A percentile compares a stretch with the other conserved stretches of the same genome.
phyloP scores from a whole-genome alignment of 2,888 invertebrate species.

The Seladonia tumulorum region DNA sequence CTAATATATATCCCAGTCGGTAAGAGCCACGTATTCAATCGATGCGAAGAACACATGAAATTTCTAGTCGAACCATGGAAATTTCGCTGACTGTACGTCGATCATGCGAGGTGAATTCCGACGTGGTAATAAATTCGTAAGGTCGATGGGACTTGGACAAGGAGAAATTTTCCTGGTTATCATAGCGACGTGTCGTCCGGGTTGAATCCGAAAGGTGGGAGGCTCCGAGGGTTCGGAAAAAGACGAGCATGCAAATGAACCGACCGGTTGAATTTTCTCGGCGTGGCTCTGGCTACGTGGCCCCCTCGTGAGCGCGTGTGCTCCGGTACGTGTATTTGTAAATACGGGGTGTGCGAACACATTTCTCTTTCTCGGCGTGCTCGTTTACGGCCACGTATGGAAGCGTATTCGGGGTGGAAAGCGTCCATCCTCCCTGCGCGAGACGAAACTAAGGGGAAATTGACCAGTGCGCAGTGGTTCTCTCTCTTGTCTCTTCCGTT shows the following conservation, averaged over 20 bases:
- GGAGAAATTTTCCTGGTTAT: conserved; percentile 54
- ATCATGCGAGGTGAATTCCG: neutral
- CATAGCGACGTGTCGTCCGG: conserved; percentile 55
- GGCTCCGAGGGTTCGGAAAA: conserved; percentile 69
- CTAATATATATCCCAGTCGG: no score
- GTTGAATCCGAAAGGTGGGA: conserved; percentile 65
- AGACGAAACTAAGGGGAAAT: conserved; percentile 81
- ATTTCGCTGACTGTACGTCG: neutral
- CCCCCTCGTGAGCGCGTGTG: conserved; percentile 40
- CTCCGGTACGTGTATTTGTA: conserved; percentile 63
- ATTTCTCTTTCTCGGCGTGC: conserved; percentile 60
- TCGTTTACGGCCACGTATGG: conserved; percentile 70
- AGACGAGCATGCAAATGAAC: conserved; percentile 77
- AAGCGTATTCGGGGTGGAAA: conserved; percentile 70
- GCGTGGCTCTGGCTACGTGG: conserved; percentile 39
- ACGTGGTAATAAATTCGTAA: neutral
- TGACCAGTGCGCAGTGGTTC: conserved; percentile 82
- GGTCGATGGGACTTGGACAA: conserved; percentile 34
- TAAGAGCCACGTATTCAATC: no score
- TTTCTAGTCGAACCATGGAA: neutral
- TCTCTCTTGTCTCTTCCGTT: conserved; percentile 59
- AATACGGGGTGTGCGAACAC: conserved; percentile 65
- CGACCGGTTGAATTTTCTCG: conserved; percentile 74
- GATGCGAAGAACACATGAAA: neutral
- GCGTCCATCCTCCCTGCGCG: conserved; percentile 73